Base-by-base conservation (phyloP, 2,888 invertebrate genomes). In the Drosophila kokeensis region DNA sequence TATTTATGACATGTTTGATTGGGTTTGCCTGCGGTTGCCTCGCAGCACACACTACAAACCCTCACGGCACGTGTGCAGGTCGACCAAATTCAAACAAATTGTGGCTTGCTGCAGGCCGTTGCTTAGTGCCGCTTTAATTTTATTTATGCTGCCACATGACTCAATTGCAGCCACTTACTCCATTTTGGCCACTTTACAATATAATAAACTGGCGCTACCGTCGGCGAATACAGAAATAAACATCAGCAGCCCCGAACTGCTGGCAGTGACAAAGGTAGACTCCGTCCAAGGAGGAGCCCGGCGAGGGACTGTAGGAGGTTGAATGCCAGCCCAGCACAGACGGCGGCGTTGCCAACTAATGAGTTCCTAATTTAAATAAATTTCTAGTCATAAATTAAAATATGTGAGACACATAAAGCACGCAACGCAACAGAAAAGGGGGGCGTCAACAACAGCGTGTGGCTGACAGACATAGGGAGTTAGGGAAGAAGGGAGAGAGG, bases 361-460 rank as follows among this genome's bases (percentile, higher is more conserved):
- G 89, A 88, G 90, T 88, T 90, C 84, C 87, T 88, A 88, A 88
- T 88, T 88, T 88, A 89, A 88, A 88, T 88, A 90, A 87, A 88
- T 89, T 83, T 89, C 82, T 69, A 77, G 81, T 87, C 87, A 87
- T 87, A 90, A 87, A 88, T 90, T 88, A 90, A 84, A 85, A 80
- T 81, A 72, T 77, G 82, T 76, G 83, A 82, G 78, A 84, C 82
- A 76, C 74, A 76, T 76, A 69, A 86, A 88, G 77, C 79, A 81
- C 71, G 65, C 69, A 57, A 59, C 36, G 10, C 61, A 66, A 42
- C 42, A 60, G 62, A 55, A 21, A 54, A 40, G 21, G 40, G 55
- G 50, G 70, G 40, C 61, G 71, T 49, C 61, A 55, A 45, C 54
- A 57, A 30, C 71, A 52, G 62, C 69, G 49, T 59, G 52, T 65